A percentile compares a stretch with the other conserved stretches of the same genome.
phyloP scores from a whole-genome alignment of 2,113 vertebrate genomes.

The Oncorhynchus masou region DNA sequence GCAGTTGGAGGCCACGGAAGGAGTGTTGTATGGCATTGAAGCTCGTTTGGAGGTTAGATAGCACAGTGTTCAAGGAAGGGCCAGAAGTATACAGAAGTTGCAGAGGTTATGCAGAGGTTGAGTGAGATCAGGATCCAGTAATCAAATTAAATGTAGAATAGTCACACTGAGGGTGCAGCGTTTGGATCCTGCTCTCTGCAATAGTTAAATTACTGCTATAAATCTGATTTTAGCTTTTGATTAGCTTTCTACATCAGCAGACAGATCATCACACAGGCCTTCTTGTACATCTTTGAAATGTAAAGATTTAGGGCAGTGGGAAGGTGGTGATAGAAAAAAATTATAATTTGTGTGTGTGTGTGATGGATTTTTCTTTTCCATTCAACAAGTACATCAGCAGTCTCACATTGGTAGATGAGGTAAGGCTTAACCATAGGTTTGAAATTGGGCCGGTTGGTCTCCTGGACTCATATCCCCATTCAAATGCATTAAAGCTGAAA shows the following conservation, averaged over 20 bases:
- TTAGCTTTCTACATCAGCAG: constrained; percentile 60
- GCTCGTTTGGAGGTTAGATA: too few species aligned
- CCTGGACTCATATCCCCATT: constrained; percentile 55
- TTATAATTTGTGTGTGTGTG: constrained; percentile 17
- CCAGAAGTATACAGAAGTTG: too few species aligned
- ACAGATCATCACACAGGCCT: constrained; percentile 61
- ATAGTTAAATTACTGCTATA: constrained; percentile 61
- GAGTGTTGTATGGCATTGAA: too few species aligned
- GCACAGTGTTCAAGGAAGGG: too few species aligned
- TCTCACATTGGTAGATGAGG: constrained; percentile 11
- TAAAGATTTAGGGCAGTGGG: constrained; percentile 48
- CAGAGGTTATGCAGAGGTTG: constrained; percentile 15
- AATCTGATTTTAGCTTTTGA: constrained; percentile 64
- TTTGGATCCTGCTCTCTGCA: constrained; percentile 30
- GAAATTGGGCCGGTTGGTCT: constrained; percentile 1
- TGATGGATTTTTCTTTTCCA: constrained; percentile 68
- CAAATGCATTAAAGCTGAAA: constrained; percentile 73
- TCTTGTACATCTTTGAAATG: constrained; percentile 63
- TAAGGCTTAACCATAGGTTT: constrained; percentile 29
- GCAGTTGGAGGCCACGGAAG: too few species aligned
- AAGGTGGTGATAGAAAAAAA: too few species aligned
- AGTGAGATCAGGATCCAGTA: constrained; percentile 33
- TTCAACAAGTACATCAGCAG: constrained; percentile 59
- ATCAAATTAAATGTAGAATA: constrained; percentile 62
- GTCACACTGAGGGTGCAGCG: constrained; percentile 7